Evolutionary conservation across 2,888 invertebrate species (phyloP), one percentile per base, ranked within the genome.

Genomic region (Cerceris ruficornis): DNA sequence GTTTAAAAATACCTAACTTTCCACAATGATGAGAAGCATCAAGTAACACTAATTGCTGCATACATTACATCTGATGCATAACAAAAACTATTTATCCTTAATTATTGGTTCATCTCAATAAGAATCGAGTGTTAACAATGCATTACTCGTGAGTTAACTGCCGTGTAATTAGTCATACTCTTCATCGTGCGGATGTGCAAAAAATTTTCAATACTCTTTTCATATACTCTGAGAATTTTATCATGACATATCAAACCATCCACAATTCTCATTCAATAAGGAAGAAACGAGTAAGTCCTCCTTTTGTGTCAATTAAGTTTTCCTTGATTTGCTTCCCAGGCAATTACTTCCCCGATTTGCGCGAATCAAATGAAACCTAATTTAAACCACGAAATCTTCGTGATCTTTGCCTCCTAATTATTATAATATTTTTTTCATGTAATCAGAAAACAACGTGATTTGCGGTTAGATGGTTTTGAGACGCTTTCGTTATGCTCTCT

Each of bases 401-500:
- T 8, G 46, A 52, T 1, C 2, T 11, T 6, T 1, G 15, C 0
- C 62, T 60, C 7, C 11, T 54, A 67, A 75, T 75, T 70, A 75
- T 49, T 55, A 73, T 78, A 61, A 77, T 72, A 28, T 61, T 78
- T 50, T 58, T 59, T 15, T 42, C 17, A 61, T 57, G 58, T 64
- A 74, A 69, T 50, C 57, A 58, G 43, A 62, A 28, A 43, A 57
- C 46, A 64, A 15, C 50, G 58, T 15, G 14, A 9, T 54, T 73
- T 76, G 74, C 73, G 77, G 57, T 58, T 68, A 52, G 68, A 75
- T 79, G 58, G 59, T 78, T 65, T 67, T 39, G 14, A n/a, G 17
- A 66, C 9, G 42, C 14, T 84, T 84, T 86, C 85, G 89, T 89
- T 85, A 90, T 90, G 90, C 90, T 91, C 90, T 90, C 90, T 90